These are phyloP conservation scores for Drosophila mettleri DNA, from an alignment of 2,888 invertebrate species.

Conservation along the genomic window DNA sequence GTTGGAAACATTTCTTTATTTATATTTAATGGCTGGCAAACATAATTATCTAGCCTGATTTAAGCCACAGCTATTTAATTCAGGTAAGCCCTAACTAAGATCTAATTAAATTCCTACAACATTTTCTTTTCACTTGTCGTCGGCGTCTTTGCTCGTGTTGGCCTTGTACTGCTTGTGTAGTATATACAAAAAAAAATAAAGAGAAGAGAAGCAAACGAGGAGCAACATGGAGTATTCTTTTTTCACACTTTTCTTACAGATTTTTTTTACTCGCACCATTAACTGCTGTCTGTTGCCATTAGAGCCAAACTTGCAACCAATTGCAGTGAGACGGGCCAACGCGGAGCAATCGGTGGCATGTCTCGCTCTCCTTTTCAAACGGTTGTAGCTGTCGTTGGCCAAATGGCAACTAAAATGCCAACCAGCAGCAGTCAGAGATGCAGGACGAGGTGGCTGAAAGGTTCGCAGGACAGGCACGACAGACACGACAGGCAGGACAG, in stretches of 20 bases:
- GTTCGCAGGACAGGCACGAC: constrained; percentile 9
- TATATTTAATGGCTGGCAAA: constrained; percentile 11
- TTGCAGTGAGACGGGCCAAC: constrained; percentile 36
- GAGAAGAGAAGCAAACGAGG: too few relatives aligned
- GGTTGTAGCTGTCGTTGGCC: constrained; percentile 52
- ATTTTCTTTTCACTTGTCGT: constrained; percentile 19
- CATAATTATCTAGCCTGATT: constrained; percentile 4
- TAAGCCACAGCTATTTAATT: constrained; percentile 26
- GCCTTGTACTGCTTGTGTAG: constrained; percentile 1
- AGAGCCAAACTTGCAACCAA: constrained; percentile 69
- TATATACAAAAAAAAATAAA: constrained; percentile 1
- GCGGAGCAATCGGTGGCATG: constrained; percentile 38
- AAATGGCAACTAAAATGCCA: constrained; percentile 72
- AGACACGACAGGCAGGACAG: constrained; percentile 1
- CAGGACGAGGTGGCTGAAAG: constrained; percentile 17
- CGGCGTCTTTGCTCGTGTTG: neutral
- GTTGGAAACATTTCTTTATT: neutral
- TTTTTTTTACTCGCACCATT: constrained; percentile 62
- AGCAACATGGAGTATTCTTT: constrained; percentile 35
- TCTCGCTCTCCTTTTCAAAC: constrained; percentile 25
- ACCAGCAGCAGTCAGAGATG: constrained; percentile 26
- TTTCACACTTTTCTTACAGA: constrained; percentile 57
- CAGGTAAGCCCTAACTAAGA: constrained; percentile 27
- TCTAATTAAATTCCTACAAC: constrained; percentile 58
- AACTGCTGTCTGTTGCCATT: constrained; percentile 75